Base-by-base conservation (phyloP, 2,888 invertebrate species). In the Pharmacophagus antenor region DNA sequence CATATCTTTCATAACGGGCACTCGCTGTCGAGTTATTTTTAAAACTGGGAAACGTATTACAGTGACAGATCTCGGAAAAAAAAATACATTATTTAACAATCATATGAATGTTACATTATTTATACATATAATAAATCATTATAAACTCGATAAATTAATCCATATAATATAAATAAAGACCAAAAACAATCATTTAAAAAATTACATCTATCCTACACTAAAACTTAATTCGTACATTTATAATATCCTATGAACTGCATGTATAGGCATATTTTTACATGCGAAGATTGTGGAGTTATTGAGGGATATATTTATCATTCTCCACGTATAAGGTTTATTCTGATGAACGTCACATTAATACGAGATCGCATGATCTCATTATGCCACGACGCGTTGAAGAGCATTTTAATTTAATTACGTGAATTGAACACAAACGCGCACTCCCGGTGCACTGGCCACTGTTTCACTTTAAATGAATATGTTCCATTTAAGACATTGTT, bases 401-500 rank as follows among this genome's bases (percentile, higher is more conserved):
- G 41, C 56, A 50, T 50, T 57, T 57, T 57, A 50, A 57, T 57
- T 42, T 25, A 50, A 57, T 57, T 50, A 50, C 20, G 21, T 57
- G 50, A 8, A 20, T 18, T 42, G 25, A 27, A 37, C 47, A 25
- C 54, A 44, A 23, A 20, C 44, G 1, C 17, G 17, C 17, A 42
- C 17, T 8, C 37, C 6, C 42, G 17, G 42, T 2, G 7, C n/a
- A 42, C 42, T 17, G 42, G 17, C 42, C 42, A 18, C 7, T 7
- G 42, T 42, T 17, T 31, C 8, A 31, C 31, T 31, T 31, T 31
- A 12, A 31, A 31, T 10, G 15, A 10, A 10, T 10, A 12, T 31
- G 1, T 31, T 10, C 15, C 15, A 31, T 31, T 31, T 10, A 31
- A 31, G 12, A 15, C n/a, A n/a, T n/a, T n/a, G n/a, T n/a, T n/a